These are phyloP conservation scores for Ganaspis brasiliensis DNA, from an alignment of 2,888 invertebrate genomes.

Conservation along the genomic window DNA sequence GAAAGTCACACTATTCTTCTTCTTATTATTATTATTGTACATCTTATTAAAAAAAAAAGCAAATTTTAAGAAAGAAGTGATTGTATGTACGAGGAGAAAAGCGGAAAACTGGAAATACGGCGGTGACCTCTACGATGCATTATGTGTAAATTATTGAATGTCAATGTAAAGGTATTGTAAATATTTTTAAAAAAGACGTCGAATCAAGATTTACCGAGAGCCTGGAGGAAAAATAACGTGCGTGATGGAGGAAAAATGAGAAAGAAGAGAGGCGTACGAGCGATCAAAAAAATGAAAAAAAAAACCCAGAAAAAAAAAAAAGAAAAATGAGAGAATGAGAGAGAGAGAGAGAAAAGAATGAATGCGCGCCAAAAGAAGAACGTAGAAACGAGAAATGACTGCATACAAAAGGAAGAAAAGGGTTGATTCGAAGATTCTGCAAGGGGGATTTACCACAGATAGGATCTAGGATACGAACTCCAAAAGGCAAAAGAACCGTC, in stretches of 20 bases:
- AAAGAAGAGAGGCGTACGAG: conserved; percentile 47
- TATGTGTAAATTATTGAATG: conserved; percentile 73
- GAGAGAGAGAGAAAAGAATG: conserved; percentile 40
- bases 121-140: conserved; percentile 51
- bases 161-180: conserved; percentile 72
- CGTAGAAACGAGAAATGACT: conserved; percentile 15
- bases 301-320: conserved; percentile 45
- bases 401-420: conserved; percentile 3
- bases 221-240: conserved; percentile 41
- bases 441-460: conserved; percentile 20
- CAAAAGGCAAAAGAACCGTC: conserved; percentile 12
- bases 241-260: conserved; percentile 39
- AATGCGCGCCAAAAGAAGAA: conserved; percentile 36
- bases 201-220: conserved; percentile 54
- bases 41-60: conserved; percentile 24
- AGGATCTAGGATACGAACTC: conserved; percentile 11
- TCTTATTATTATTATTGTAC: conserved; percentile 49
- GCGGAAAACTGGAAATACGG: conserved; percentile 21
- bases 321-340: not conserved
- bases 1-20: conserved; percentile 60
- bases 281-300: conserved; percentile 39
- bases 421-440: not conserved
- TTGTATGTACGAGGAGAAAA: conserved; percentile 34
- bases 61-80: conserved; percentile 29
- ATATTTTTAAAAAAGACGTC: conserved; percentile 70